Evolutionary conservation across 2,113 vertebrate species (phyloP).

Genomic region (Sitta europaea): DNA sequence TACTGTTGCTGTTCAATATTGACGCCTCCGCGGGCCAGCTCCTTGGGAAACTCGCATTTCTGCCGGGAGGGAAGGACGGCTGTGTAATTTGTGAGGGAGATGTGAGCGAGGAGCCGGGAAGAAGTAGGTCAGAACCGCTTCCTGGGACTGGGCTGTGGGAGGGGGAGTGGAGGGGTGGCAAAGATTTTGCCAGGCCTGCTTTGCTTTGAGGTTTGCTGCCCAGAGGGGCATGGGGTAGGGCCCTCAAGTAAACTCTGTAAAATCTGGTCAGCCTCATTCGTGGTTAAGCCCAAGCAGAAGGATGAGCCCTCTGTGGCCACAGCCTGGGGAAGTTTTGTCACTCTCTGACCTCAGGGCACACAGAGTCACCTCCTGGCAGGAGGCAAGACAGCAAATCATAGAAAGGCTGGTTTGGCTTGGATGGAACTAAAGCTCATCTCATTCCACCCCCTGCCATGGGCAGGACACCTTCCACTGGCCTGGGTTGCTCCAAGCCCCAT

Average conservation of each 20-base stretch:
- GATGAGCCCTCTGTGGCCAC: background rate
- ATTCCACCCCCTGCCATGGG: background rate
- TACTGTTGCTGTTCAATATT: constrained; percentile 41
- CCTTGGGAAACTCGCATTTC: background rate
- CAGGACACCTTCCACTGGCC: background rate
- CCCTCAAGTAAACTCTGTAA: background rate
- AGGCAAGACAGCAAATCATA: background rate
- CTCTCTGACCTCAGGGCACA: background rate
- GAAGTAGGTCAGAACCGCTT: constrained; percentile 40
- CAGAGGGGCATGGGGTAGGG: background rate
- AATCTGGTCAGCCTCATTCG: background rate
- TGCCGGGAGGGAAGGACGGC: background rate
- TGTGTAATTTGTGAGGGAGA: background rate
- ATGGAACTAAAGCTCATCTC: background rate
- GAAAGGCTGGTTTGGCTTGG: background rate
- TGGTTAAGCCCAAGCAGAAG: background rate
- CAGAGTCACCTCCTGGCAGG: background rate
- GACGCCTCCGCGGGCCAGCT: background rate
- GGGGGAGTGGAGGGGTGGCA: background rate
- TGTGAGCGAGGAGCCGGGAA: background rate
- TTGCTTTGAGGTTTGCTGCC: background rate
- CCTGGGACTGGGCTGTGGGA: background rate
- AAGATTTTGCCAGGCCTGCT: background rate
- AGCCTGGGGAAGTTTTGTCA: background rate
- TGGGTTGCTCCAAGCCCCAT: background rate